Evolutionary conservation across 2,888 invertebrate species (phyloP).

Genomic region (Pterobdella sp.): DNA sequence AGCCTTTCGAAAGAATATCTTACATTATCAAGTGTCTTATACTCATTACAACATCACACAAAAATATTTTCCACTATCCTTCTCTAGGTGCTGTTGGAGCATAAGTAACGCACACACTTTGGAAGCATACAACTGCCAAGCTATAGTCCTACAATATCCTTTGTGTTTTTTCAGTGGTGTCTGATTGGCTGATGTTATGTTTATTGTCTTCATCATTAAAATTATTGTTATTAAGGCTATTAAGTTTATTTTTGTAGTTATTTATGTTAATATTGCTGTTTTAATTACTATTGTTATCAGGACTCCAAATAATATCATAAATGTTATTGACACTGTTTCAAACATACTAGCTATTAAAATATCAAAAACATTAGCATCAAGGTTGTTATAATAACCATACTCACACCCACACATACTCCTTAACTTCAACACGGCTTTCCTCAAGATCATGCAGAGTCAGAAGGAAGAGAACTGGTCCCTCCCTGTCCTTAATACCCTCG

Average conservation of each 20-base stretch:
- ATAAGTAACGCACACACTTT: constrained; percentile 54
- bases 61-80: constrained; percentile 20
- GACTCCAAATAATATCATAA: not conserved
- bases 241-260: not conserved
- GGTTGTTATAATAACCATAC: not conserved
- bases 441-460: constrained; percentile 72
- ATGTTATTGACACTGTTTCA: not conserved
- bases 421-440: constrained; percentile 56
- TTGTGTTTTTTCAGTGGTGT: constrained; percentile 33
- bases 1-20: too few relatives aligned
- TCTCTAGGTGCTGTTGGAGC: constrained; percentile 55
- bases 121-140: constrained; percentile 70
- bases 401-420: constrained; percentile 15
- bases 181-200: not conserved
- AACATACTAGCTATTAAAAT: not conserved
- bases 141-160: constrained; percentile 63
- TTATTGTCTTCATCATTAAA: not conserved
- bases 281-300: not conserved
- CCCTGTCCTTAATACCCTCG: constrained; percentile 81
- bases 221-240: not conserved
- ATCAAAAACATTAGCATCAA: not conserved
- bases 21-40: too few relatives aligned
- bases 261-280: not conserved
- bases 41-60: not conserved
- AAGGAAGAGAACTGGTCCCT: constrained; percentile 95